Evolutionary conservation across 2,113 vertebrate species (phyloP), one percentile per base, ranked within the genome.

Genomic region (Chrysemys picta): DNA sequence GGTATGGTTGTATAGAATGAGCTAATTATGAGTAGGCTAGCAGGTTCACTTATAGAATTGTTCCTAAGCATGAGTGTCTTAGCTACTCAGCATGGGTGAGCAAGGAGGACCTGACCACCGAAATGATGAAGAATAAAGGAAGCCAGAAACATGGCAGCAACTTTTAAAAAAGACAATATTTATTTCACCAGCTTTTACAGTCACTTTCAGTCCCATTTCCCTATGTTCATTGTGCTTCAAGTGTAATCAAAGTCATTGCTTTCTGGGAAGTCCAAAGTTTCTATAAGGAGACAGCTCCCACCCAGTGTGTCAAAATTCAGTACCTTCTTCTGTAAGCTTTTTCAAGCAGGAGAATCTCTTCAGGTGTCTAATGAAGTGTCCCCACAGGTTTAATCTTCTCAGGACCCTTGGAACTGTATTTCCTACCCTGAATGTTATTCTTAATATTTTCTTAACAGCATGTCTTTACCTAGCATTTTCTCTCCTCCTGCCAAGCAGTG

Each of bases 1-100:
- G 89, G 49, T 91, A 94, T 75, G 88, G 89, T n/a, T 79, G 93
- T 81, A 75, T 42, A 5, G 53, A 62, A 88, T 78, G 91, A 95
- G 87, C 87, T 96, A 90, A 92, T 47, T 3, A n/a, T 1, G 3
- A 65, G 31, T 65, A 17, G 62, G 62, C 62, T 35, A 65, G 62
- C 47, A 90, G 84, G 85, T 82, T 45, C 45, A 45, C 52, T 14
- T 84, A 78, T 84, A 86, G 65, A 59, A 24, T 25, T 89, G 94
- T 91, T 38, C 0, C 2, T 53, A 86, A 82, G 4, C 27, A 3
- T n/a, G 25, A 50, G 80, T 92, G 38, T 75, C 80, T 65, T 65
- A 65, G 62, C 62, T 65, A 8, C 62, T 65, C 62, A 57, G 22
- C 56, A 17, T 65, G 62, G 29, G 62, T 65, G 6, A 31, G 62